Evolutionary conservation across 2,888 invertebrate genomes (phyloP), one percentile per base, ranked within the genome.

Genomic region (Lepas anatifera): DNA sequence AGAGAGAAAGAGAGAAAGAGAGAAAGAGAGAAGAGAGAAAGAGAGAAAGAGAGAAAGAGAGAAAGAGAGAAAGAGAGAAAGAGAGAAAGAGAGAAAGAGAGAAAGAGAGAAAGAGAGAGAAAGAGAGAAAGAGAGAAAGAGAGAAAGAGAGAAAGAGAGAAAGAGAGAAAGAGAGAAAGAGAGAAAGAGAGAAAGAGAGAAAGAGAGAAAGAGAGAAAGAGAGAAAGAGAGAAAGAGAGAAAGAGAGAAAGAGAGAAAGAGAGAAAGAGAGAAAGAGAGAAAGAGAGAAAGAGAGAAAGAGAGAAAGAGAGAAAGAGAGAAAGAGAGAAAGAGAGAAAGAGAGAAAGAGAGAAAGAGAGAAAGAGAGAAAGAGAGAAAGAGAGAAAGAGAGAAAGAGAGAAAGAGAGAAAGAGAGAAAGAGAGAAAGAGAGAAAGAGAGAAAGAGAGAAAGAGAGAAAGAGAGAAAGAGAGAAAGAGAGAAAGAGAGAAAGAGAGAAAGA

Each of bases 321-420:
- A 18, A 63, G 63, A 63, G 63, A 63, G 63, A 63, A 27, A 63
- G 63, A 63, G 63, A 63, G n/a, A 63, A 27, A 63, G 63, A 63
- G 63, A 63, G 63, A 63, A 27, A 63, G n/a, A 63, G 63, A 63
- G 63, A 63, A 18, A 63, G 63, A 63, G 63, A 63, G n/a, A 63
- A 27, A 63, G 63, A 63, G 63, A 63, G 29, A 63, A 29, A 22
- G n/a, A 35, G 16, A 35, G 66, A 13, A 10, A 35, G 41, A 41
- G 37, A 41, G 13, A 10, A 22, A n/a, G 37, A 37, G 27, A 10
- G 25, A 37, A 48, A 10, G 3, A 25, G n/a, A 25, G 25, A 25
- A 48, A 25, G 25, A 25, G 25, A n/a, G 3, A 6, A 48, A 6
- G 25, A n/a, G 3, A 10, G 37, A 37, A 25, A 13, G 11, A 37